Conservation (phyloP, 2,888 invertebrate genomes). For the Sthenelais limicola region DNA sequence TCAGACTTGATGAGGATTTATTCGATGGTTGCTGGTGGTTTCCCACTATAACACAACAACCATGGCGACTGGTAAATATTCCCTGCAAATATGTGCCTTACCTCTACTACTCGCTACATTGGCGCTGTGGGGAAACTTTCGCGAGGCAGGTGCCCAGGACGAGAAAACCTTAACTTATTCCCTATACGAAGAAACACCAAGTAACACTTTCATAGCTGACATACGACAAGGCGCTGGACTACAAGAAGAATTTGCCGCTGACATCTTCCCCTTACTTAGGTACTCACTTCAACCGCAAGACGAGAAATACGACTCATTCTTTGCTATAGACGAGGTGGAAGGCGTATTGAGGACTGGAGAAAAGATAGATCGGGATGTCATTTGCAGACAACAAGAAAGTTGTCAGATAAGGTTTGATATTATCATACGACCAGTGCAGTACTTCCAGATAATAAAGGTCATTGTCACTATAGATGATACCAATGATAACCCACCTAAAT, state of each 20-base stretch:
- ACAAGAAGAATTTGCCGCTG: background rate
- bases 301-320: conserved; percentile 1
- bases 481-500: conserved; percentile 48
- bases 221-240: conserved; percentile 17
- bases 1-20: too few relatives aligned
- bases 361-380: conserved; percentile 24
- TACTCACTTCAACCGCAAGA: conserved; percentile 15
- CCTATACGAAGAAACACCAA: conserved; percentile 29
- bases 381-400: conserved; percentile 11
- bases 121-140: too few relatives aligned
- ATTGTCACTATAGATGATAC: conserved; percentile 42
- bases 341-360: conserved; percentile 16
- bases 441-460: conserved; percentile 45
- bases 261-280: conserved; percentile 3
- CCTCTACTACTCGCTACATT: too few relatives aligned
- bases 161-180: conserved; percentile 6
- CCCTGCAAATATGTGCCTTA: too few relatives aligned
- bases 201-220: conserved; percentile 37
- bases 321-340: conserved; percentile 21
- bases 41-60: too few relatives aligned
- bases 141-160: too few relatives aligned
- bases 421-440: conserved; percentile 34
- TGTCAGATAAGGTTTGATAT: conserved; percentile 30
- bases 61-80: too few relatives aligned
- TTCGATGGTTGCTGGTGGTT: too few relatives aligned